These are phyloP conservation scores for Luperina nickerlii DNA, from an alignment of 2,888 invertebrate species.

Conservation along the genomic window DNA sequence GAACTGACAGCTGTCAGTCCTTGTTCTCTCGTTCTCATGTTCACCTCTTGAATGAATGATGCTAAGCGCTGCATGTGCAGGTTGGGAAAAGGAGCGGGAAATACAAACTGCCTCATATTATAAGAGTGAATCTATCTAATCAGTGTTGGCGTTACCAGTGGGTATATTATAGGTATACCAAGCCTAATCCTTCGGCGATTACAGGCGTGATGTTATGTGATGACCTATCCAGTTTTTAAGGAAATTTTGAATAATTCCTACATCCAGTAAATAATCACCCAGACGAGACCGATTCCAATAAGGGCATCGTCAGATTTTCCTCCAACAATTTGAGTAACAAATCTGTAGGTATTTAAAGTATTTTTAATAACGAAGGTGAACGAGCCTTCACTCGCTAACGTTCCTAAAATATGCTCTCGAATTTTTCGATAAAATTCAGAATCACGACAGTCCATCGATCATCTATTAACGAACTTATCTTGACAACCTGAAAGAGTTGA, in stretches of 20 bases:
- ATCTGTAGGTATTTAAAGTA: conserved; percentile 8
- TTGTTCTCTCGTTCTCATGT: too few relatives aligned
- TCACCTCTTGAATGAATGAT: too few relatives aligned
- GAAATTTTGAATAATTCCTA: background rate
- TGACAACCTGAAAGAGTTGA: conserved; percentile 70
- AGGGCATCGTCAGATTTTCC: background rate
- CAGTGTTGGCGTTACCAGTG: too few relatives aligned
- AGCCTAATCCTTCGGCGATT: background rate
- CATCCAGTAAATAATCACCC: background rate
- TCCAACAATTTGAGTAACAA: conserved; percentile 12
- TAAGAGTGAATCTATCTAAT: too few relatives aligned
- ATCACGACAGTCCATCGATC: conserved; percentile 74
- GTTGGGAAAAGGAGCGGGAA: too few relatives aligned
- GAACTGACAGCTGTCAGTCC: too few relatives aligned
- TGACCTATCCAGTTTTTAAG: background rate
- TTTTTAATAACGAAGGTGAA: conserved; percentile 37
- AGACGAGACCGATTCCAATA: conserved; percentile 4
- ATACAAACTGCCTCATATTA: too few relatives aligned
- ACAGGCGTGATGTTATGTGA: background rate
- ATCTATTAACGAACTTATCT: conserved; percentile 73
- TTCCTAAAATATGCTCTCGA: conserved; percentile 63
- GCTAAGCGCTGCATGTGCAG: too few relatives aligned
- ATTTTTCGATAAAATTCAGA: conserved; percentile 70
- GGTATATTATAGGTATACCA: too few relatives aligned
- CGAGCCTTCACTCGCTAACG: conserved; percentile 47